Conservation (phyloP, 2,888 invertebrate genomes). For the Agriotes lineatus region DNA sequence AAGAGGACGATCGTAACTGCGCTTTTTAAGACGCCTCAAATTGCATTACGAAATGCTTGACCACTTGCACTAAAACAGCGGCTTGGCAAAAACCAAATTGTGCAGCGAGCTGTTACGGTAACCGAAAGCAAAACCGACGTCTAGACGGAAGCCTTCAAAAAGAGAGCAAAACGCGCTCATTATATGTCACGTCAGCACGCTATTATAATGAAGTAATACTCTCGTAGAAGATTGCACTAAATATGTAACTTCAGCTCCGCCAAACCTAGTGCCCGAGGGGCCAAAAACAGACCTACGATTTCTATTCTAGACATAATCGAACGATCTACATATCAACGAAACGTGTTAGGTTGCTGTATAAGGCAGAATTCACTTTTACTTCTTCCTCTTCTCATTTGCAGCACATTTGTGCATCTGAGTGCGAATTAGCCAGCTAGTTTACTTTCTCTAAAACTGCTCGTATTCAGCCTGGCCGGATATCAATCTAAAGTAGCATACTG, state of each 20-base stretch:
- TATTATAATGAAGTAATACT: slow-evolving; percentile 26
- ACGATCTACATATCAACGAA: slow-evolving; percentile 14
- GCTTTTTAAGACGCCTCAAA: neutral
- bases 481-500: too few relatives aligned
- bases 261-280: neutral
- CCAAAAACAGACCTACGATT: slow-evolving; percentile 7
- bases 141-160: slow-evolving; percentile 41
- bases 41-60: neutral
- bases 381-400: neutral
- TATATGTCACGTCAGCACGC: slow-evolving; percentile 61
- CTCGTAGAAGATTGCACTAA: slow-evolving; percentile 5
- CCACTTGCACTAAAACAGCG: slow-evolving; percentile 11
- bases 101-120: slow-evolving; percentile 25
- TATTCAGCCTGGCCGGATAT: too few relatives aligned
- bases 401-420: neutral
- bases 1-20: neutral
- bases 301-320: neutral
- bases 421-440: neutral
- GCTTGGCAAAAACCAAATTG: slow-evolving; percentile 12
- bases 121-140: slow-evolving; percentile 44
- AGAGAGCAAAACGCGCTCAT: slow-evolving; percentile 31
- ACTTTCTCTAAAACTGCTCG: slow-evolving; percentile 23
- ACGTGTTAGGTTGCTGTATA: slow-evolving; percentile 11
- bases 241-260: neutral
- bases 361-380: slow-evolving; percentile 31